A percentile compares a stretch with the other conserved stretches of the same genome.
Conservation (phyloP, 2,888 invertebrate species). For the Eucera pruinosa region DNA sequence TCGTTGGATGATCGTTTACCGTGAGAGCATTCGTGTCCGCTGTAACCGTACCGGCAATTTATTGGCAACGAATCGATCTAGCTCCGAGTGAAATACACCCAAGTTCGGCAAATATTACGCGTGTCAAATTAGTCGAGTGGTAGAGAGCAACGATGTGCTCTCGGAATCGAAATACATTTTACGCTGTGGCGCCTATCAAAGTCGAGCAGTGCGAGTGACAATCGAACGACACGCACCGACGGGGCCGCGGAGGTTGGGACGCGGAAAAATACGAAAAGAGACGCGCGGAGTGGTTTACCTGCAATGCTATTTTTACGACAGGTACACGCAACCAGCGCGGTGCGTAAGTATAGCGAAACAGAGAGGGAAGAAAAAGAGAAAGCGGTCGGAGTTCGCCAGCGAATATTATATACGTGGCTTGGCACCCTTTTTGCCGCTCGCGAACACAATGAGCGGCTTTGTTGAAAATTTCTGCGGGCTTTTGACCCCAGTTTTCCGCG, state of each 20-base stretch:
- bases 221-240: constrained; percentile 29
- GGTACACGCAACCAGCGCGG: constrained; percentile 63
- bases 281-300: constrained; percentile 38
- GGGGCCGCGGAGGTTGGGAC: not conserved
- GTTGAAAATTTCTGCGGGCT: constrained; percentile 72
- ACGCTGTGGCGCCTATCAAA: constrained; percentile 17
- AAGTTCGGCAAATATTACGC: constrained; percentile 24
- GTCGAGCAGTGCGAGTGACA: constrained; percentile 32
- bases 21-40: not conserved
- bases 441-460: constrained; percentile 65
- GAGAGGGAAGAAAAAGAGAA: constrained; percentile 28
- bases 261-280: constrained; percentile 26
- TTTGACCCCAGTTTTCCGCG: constrained; percentile 70
- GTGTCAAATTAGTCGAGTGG: constrained; percentile 25
- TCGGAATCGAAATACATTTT: constrained; percentile 14
- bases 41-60: not conserved
- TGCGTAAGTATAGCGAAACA: constrained; percentile 60
- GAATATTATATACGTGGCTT: constrained; percentile 56
- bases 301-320: constrained; percentile 50
- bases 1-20: not conserved
- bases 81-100: not conserved
- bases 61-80: constrained; percentile 12
- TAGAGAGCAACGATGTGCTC: not conserved
- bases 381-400: constrained; percentile 35
- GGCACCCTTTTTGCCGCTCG: constrained; percentile 53